These are phyloP conservation scores for Salminus brasiliensis DNA, from an alignment of 2,113 vertebrate species.

Conservation along the genomic window DNA sequence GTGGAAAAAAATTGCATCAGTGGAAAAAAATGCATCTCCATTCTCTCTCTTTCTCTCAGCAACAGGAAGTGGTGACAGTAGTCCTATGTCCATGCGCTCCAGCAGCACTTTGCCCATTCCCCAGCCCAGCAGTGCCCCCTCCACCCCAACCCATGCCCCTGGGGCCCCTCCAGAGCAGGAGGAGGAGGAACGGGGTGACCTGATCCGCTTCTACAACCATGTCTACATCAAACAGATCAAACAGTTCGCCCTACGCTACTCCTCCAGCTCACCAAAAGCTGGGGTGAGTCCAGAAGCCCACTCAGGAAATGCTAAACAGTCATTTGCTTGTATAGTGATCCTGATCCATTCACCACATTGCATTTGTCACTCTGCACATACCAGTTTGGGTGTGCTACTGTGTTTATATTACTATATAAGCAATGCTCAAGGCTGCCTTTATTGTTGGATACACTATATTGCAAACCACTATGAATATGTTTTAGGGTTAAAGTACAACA, in stretches of 20 bases:
- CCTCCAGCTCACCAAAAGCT: conserved; percentile 61
- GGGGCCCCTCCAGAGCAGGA: conserved; percentile 69
- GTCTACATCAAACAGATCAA: conserved; percentile 90
- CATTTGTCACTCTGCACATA: no score
- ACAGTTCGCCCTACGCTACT: conserved; percentile 88
- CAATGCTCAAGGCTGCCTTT: not conserved
- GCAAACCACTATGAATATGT: not conserved
- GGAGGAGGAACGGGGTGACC: conserved; percentile 86
- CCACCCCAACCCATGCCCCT: conserved; percentile 77
- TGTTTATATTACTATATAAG: no score
- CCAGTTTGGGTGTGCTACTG: no score
- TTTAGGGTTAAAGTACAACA: not conserved
- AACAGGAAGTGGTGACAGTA: conserved; percentile 78
- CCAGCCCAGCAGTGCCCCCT: conserved; percentile 82
- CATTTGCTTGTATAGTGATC: not conserved
- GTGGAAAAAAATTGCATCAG: no score
- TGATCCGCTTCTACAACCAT: conserved; percentile 95
- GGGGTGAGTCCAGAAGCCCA: conserved; percentile 55
- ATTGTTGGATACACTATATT: no score
- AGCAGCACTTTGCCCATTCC: conserved; percentile 85
- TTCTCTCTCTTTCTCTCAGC: conserved; percentile 56
- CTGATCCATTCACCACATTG: no score
- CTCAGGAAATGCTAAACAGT: not conserved
- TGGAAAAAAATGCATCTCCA: not conserved
- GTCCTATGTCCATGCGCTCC: conserved; percentile 82